Conservation (phyloP, 2,113 vertebrate species). For the Bubo blakistoni region DNA sequence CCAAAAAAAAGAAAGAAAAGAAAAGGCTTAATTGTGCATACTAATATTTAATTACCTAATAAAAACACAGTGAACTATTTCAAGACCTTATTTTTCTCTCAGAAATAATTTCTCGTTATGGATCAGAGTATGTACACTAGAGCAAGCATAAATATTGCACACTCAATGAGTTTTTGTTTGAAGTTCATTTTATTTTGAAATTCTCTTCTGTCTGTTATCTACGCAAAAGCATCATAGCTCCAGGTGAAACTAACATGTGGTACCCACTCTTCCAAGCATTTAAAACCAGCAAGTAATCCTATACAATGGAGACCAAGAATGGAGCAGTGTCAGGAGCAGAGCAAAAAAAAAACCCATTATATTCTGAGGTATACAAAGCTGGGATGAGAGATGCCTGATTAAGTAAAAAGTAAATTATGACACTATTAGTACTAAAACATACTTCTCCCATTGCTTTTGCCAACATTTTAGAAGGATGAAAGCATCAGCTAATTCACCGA, state of each 20-base stretch:
- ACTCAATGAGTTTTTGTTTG: background rate
- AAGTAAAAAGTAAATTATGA: background rate
- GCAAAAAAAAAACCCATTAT: background rate
- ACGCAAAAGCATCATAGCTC: background rate
- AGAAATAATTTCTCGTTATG: background rate
- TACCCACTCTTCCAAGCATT: background rate
- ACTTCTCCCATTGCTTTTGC: background rate
- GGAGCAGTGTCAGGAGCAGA: background rate
- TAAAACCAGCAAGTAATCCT: background rate
- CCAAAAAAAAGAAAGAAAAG: background rate
- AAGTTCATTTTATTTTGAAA: background rate
- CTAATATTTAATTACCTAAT: background rate
- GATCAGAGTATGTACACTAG: background rate
- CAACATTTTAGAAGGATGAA: background rate
- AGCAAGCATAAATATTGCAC: background rate
- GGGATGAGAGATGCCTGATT: too few species aligned
- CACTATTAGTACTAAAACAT: background rate
- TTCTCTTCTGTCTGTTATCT: background rate
- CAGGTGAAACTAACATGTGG: background rate
- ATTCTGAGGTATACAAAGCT: background rate
- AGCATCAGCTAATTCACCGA: background rate
- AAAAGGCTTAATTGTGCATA: background rate
- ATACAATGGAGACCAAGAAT: background rate
- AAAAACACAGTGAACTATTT: background rate
- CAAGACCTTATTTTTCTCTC: background rate